Conservation (phyloP, 2,797 vertebrate species). For the Amblyraja radiata region DNA sequence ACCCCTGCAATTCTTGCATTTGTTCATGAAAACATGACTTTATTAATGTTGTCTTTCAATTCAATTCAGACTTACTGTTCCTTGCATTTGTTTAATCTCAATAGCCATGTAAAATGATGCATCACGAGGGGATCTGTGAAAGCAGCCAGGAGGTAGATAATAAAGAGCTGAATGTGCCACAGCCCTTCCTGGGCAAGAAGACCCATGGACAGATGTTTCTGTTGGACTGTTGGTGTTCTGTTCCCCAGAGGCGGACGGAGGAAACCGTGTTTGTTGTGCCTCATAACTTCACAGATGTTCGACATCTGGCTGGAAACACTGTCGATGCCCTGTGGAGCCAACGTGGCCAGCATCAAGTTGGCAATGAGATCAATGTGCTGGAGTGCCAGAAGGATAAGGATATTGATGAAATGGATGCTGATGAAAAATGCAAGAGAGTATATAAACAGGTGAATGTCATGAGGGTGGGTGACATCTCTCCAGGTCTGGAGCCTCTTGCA, state of each 20-base stretch:
- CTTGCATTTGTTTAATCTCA: neutral
- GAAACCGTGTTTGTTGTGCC: constrained; percentile 46
- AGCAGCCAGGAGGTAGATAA: constrained; percentile 45
- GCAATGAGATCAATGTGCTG: constrained; percentile 37
- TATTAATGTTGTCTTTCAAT: neutral
- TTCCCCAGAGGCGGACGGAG: constrained; percentile 46
- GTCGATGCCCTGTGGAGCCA: constrained; percentile 47
- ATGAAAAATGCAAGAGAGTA: constrained; percentile 48
- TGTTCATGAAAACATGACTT: neutral
- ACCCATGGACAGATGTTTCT: constrained; percentile 40
- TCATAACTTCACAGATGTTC: constrained; percentile 42
- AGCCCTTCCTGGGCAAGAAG: constrained; percentile 20
- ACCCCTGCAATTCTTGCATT: too few species aligned
- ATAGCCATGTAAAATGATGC: constrained; percentile 39
- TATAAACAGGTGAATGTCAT: constrained; percentile 46
- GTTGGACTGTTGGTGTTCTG: constrained; percentile 47
- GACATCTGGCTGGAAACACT: constrained; percentile 39
- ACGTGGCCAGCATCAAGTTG: constrained; percentile 42
- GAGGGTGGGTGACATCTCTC: too few species aligned
- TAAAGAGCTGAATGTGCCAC: constrained; percentile 43
- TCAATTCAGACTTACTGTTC: neutral
- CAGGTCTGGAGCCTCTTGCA: neutral
- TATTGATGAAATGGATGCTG: constrained; percentile 38
- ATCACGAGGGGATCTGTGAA: constrained; percentile 48
- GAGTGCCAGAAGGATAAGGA: constrained; percentile 39